phyloP scores from a whole-genome alignment of 2,113 vertebrate species.

The Empidonax traillii region DNA sequence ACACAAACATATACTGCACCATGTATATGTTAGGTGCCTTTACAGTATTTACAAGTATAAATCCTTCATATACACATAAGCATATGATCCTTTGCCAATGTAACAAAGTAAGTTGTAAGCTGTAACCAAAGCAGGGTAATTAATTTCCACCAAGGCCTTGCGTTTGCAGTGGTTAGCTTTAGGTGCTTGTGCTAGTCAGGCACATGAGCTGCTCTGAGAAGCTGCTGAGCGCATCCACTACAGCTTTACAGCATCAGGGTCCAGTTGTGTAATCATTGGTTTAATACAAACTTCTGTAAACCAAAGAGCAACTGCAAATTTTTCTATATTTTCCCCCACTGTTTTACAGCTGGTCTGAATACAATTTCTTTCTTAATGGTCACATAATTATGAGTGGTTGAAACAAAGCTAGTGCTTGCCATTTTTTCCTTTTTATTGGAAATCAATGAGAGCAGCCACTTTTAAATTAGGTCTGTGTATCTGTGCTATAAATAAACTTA shows the following conservation, averaged over 20 bases:
- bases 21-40: background rate
- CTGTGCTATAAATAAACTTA: conserved; percentile 27
- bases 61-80: background rate
- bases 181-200: background rate
- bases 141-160: background rate
- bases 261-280: background rate
- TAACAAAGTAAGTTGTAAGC: background rate
- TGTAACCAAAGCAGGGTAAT: background rate
- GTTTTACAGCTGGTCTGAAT: background rate
- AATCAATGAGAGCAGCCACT: conserved; percentile 39
- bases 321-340: background rate
- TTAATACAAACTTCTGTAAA: background rate
- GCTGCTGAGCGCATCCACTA: background rate
- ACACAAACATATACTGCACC: background rate
- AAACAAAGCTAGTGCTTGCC: background rate
- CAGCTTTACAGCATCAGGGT: background rate
- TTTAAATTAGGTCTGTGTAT: conserved; percentile 43
- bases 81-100: background rate
- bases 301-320: background rate
- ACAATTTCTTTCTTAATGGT: background rate
- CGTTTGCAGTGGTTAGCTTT: background rate
- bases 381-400: background rate
- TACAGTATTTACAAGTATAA: background rate
- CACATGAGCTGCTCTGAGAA: background rate
- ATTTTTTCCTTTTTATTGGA: conserved; percentile 34